A percentile compares a stretch with the other conserved stretches of the same genome.
Conservation (phyloP, 1,140 invertebrate species). For the Orius insidiosus region DNA sequence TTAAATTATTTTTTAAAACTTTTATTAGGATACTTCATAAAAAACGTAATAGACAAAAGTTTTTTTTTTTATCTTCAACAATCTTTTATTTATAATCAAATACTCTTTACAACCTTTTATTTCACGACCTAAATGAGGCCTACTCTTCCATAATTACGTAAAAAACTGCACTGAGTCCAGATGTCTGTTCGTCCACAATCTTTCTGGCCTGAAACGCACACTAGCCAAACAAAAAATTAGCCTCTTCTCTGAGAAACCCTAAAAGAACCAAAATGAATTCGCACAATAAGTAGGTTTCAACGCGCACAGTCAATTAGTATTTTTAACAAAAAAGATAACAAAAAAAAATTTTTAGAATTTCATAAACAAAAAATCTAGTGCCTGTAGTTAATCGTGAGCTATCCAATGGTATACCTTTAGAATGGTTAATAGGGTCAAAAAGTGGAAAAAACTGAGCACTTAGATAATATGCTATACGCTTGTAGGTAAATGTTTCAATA, state of each 20-base stretch:
- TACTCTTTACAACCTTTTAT: too few species aligned
- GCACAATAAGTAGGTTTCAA: slow-evolving; percentile 16
- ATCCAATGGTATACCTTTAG: not conserved
- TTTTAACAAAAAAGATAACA: slow-evolving; percentile 4
- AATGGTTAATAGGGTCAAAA: not conserved
- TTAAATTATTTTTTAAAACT: too few species aligned
- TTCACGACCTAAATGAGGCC: too few species aligned
- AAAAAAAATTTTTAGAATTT: slow-evolving; percentile 1
- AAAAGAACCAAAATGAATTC: slow-evolving; percentile 16
- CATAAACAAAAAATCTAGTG: slow-evolving; percentile 10
- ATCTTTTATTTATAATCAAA: too few species aligned
- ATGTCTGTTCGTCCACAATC: too few species aligned
- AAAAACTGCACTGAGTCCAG: too few species aligned
- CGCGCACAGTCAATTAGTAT: slow-evolving; percentile 17
- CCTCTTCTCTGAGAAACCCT: not conserved
- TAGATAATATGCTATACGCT: slow-evolving; percentile 12
- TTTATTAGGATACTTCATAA: too few species aligned
- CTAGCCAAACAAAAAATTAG: not conserved
- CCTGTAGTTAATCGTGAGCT: slow-evolving; percentile 11
- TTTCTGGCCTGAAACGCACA: not conserved
- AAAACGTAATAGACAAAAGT: too few species aligned
- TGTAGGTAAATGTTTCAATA: slow-evolving; percentile 15
- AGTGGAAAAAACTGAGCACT: slow-evolving; percentile 8
- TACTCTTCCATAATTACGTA: too few species aligned
- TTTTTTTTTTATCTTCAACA: too few species aligned